Percentiles rank a stretch among this genome's conserved stretches.
phyloP scores from a whole-genome alignment of 2,888 invertebrate species.

The Nesidiocoris tenuis region DNA sequence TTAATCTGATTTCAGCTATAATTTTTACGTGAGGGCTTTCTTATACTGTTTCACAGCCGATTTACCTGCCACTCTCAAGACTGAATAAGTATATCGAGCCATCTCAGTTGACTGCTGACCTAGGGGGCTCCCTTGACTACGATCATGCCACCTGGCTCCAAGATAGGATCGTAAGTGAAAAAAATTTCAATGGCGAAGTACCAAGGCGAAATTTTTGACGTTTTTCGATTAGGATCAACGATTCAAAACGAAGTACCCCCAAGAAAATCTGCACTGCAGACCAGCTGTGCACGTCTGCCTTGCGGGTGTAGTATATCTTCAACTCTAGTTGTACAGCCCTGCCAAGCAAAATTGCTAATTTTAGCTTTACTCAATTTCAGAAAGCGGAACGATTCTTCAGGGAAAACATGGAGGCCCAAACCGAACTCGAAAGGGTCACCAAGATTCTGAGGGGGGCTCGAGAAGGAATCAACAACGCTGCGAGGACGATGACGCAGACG shows the following conservation, averaged over 20 bases:
- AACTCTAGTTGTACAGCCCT: no score
- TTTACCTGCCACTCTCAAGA: slow-evolving; percentile 68
- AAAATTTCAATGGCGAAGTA: no score
- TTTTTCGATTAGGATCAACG: no score
- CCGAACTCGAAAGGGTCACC: slow-evolving; percentile 64
- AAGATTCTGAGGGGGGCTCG: slow-evolving; percentile 57
- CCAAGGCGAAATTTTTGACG: no score
- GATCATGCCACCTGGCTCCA: slow-evolving; percentile 74
- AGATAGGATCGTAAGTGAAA: slow-evolving; percentile 65
- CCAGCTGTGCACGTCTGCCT: no score
- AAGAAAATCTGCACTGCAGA: no score
- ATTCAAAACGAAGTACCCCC: no score
- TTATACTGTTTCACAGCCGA: slow-evolving; percentile 70
- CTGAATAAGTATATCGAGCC: slow-evolving; percentile 68
- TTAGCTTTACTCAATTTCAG: slow-evolving; percentile 29
- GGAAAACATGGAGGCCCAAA: slow-evolving; percentile 57
- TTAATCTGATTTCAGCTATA: not conserved
- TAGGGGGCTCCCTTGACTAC: slow-evolving; percentile 71
- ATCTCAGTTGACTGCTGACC: slow-evolving; percentile 68
- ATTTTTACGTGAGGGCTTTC: no score
- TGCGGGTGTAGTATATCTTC: no score
- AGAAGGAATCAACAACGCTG: slow-evolving; percentile 47
- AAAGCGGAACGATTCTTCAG: slow-evolving; percentile 47
- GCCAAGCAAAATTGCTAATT: no score
- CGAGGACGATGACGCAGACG: slow-evolving; percentile 55